Conservation (phyloP, 2,888 invertebrate species). For the Magallana nippona region DNA sequence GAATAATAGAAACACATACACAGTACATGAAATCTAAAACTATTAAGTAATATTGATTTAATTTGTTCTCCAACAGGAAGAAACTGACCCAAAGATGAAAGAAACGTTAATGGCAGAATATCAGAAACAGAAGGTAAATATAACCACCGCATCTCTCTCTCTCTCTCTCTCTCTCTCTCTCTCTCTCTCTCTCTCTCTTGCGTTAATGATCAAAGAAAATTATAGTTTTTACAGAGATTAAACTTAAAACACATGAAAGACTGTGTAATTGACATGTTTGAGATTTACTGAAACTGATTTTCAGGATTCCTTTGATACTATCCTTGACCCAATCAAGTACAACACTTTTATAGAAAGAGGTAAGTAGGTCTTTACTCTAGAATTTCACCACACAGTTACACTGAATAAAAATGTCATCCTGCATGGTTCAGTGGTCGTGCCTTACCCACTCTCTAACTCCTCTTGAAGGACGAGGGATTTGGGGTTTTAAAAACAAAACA, state of each 20-base stretch:
- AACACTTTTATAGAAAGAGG: constrained; percentile 91
- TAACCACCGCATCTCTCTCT: not conserved
- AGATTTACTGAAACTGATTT: not conserved
- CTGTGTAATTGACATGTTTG: no score
- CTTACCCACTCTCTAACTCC: no score
- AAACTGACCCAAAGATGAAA: constrained; percentile 68
- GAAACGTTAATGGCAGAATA: constrained; percentile 84
- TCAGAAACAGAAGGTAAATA: constrained; percentile 83
- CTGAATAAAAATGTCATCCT: no score
- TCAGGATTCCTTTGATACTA: constrained; percentile 90
- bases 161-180: not conserved
- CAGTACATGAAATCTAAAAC: no score
- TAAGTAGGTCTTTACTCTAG: constrained; percentile 22
- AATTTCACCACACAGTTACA: no score
- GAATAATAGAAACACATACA: no score
- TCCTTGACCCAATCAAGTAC: constrained; percentile 92
- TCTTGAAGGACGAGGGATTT: no score
- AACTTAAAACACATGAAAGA: no score
- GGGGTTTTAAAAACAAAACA: no score
- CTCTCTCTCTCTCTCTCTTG: not conserved
- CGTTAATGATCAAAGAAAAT: no score
- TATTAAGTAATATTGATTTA: not conserved
- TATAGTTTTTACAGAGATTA: no score
- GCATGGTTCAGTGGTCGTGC: no score
- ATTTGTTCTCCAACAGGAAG: constrained; percentile 60